Evolutionary conservation across 2,888 invertebrate species (phyloP).

Genomic region (Cataglyphis rosenhaueri): DNA sequence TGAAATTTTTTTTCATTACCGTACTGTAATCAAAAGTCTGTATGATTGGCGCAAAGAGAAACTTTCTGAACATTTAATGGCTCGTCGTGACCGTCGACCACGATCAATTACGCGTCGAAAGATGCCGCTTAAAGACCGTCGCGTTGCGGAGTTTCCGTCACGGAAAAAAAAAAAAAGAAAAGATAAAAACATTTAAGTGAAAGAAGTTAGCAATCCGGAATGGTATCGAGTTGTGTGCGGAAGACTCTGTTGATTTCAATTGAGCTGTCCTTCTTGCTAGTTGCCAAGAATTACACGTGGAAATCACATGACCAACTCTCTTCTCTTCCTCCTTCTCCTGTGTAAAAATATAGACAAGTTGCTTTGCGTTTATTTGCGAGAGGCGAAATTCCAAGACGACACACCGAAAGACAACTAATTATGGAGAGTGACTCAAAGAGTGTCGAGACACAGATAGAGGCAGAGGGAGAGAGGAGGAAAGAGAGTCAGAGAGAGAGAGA

Average conservation of each 20-base stretch:
- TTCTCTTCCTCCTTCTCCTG: neutral
- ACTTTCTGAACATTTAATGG: conserved; percentile 41
- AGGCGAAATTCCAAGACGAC: conserved; percentile 33
- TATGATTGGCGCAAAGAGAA: conserved; percentile 22
- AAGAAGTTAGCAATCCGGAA: conserved; percentile 35
- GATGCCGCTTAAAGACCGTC: conserved; percentile 5
- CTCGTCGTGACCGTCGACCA: conserved; percentile 25
- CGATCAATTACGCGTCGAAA: conserved; percentile 45
- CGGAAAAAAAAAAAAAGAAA: conserved; percentile 5
- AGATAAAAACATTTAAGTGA: conserved; percentile 30
- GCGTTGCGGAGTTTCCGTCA: neutral
- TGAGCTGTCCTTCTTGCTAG: conserved; percentile 21
- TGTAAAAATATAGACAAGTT: conserved; percentile 41
- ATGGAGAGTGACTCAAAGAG: conserved; percentile 39
- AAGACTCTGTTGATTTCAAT: conserved; percentile 33
- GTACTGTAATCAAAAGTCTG: conserved; percentile 10
- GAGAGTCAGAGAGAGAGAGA: neutral
- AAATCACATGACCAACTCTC: neutral
- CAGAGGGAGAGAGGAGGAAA: neutral
- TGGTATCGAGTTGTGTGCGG: neutral
- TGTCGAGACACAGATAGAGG: neutral
- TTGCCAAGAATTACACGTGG: conserved; percentile 40
- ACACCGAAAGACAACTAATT: conserved; percentile 41
- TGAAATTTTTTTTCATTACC: neutral
- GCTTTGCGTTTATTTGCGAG: conserved; percentile 36